Base-by-base conservation (phyloP, 2,888 invertebrate genomes). In the Melangyna quadrimaculata region DNA sequence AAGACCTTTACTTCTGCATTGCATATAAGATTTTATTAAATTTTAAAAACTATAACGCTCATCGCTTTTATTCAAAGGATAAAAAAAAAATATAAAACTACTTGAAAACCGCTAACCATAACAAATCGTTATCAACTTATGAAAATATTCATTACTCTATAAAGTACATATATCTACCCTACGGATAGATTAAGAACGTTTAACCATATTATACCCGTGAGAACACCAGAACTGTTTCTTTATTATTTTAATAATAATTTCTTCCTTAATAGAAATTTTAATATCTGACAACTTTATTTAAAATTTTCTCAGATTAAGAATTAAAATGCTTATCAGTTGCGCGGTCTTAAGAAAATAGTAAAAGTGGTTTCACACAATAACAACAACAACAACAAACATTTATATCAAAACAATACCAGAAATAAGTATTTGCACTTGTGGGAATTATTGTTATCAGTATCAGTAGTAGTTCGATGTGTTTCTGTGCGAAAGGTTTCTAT, bases 71-170 rank as follows among this genome's bases (percentile, higher is more conserved):
- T 17, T 6, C 43, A 17, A n/a, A n/a, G 51, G 24, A n/a, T 27
- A 8, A 51, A 24, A 10, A 51, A 1, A 51, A 24, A 51, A 24
- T 1, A 22, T 3, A 12, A 43, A 9, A 14, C 51, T n/a, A n/a
- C n/a, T n/a, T n/a, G n/a, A 24, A 51, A 96, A 96, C 55, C 55
- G 29, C 55, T 53, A 29, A 53, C 53, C 53, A 40, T 40, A 29
- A 29, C n/a, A 27, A 29, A 27, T 8, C 24, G 4, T 19, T 32
- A 55, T 55, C 55, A 17, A 29, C 17, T 29, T 51, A 24, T 24
- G 24, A 51, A 24, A 48, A 24, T 51, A 24, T 51, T 51, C 6
- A 27, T 14, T 1, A 10, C 29, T 27, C 48, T 14, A 17, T 4
- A 6, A 27, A 29, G n/a, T 55, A 17, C 17, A 55, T 55, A 17